These are phyloP conservation scores for Drosophila suzukii DNA, from an alignment of 1,140 invertebrate genomes.

Conservation along the genomic window DNA sequence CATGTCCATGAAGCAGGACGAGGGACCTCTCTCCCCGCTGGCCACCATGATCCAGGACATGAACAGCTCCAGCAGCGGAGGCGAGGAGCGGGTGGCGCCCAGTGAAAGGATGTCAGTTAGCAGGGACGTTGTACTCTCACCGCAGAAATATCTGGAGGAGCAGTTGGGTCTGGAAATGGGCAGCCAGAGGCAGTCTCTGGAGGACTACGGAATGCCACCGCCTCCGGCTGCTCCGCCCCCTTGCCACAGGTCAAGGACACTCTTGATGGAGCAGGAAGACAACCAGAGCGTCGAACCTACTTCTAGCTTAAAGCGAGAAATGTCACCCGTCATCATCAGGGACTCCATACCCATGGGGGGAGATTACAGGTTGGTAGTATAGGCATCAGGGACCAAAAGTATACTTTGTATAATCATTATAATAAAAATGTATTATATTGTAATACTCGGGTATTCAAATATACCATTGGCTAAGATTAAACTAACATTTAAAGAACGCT, in stretches of 20 bases:
- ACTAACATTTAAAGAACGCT: too few species aligned
- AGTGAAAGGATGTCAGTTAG: constrained; percentile 24
- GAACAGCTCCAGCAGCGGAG: constrained; percentile 77
- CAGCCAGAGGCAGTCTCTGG: constrained; percentile 25
- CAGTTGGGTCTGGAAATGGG: constrained; percentile 44
- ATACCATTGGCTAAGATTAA: too few species aligned
- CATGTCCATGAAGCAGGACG: constrained; percentile 80
- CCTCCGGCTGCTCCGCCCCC: constrained; percentile 56
- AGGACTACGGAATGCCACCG: constrained; percentile 49
- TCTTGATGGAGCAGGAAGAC: constrained; percentile 13
- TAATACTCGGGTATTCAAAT: too few species aligned
- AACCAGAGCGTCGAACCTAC: constrained; percentile 2
- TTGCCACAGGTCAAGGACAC: constrained; percentile 17
- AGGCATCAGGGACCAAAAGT: background rate
- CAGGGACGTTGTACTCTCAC: constrained; percentile 63
- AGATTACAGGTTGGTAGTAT: constrained; percentile 52
- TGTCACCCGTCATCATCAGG: constrained; percentile 76
- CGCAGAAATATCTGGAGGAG: constrained; percentile 66
- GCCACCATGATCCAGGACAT: constrained; percentile 82
- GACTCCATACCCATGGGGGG: constrained; percentile 75
- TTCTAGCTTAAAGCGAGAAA: constrained; percentile 33
- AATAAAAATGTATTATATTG: too few species aligned
- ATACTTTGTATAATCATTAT: background rate
- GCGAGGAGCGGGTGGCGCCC: constrained; percentile 59
- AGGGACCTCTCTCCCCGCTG: constrained; percentile 71